These are phyloP conservation scores for Semnopithecus entellus DNA, from an alignment of 2,113 vertebrate species.

Conservation along the genomic window DNA sequence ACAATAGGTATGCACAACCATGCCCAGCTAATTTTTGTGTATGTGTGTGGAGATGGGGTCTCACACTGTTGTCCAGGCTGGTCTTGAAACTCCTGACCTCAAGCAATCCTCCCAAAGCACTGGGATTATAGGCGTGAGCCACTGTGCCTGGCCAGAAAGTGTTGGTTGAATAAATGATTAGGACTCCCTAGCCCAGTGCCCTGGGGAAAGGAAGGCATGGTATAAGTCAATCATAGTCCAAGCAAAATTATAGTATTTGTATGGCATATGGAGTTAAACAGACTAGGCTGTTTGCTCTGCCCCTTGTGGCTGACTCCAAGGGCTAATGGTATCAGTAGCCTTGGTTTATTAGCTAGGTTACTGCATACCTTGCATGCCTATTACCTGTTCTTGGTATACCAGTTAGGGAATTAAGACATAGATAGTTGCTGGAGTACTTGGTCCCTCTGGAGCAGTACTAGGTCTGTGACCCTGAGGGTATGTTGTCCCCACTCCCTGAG, in stretches of 20 bases:
- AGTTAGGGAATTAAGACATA: neutral
- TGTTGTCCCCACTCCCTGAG: neutral
- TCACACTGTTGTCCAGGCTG: neutral
- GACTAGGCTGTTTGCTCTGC: neutral
- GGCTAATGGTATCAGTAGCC: conserved; percentile 2
- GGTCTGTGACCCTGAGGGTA: neutral
- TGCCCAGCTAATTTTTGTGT: neutral
- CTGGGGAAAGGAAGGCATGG: neutral
- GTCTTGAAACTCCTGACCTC: neutral
- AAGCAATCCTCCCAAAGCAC: neutral
- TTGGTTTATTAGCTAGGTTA: neutral
- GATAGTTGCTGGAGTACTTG: neutral
- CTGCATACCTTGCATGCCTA: neutral
- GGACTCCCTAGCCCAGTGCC: neutral
- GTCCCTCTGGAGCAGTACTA: neutral
- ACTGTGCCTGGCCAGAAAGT: neutral
- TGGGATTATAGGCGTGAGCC: neutral
- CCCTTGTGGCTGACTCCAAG: neutral
- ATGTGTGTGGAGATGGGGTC: neutral
- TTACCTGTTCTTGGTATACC: neutral
- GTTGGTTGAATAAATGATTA: conserved; percentile 20
- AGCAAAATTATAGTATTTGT: conserved; percentile 41
- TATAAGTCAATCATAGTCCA: neutral
- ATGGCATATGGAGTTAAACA: neutral
- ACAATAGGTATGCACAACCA: neutral